phyloP scores from a whole-genome alignment of 2,888 invertebrate genomes.

The Rhagophthalmus giganteus region DNA sequence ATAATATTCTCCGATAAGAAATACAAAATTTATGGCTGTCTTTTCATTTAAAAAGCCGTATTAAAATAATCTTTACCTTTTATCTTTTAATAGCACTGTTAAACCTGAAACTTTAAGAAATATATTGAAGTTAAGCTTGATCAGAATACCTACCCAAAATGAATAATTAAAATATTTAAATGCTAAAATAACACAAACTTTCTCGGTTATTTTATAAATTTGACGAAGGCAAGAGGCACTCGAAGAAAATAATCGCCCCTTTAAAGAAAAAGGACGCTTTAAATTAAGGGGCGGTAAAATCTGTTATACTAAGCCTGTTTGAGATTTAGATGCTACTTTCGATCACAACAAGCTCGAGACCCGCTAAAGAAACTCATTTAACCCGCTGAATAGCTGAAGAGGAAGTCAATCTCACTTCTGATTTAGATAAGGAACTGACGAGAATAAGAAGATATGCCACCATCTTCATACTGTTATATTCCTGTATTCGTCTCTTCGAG shows the following conservation, averaged over 20 bases:
- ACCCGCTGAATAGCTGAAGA: slow-evolving; percentile 35
- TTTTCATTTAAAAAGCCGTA: slow-evolving; percentile 21
- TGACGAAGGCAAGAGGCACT: slow-evolving; percentile 1
- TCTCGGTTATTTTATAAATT: slow-evolving; percentile 11
- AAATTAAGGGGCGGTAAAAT: slow-evolving; percentile 20
- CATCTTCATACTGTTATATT: slow-evolving; percentile 30
- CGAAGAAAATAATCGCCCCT: too few relatives aligned
- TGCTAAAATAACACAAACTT: slow-evolving; percentile 15
- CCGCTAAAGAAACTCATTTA: slow-evolving; percentile 36
- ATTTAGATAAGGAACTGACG: slow-evolving; percentile 37
- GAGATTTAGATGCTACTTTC: slow-evolving; percentile 28
- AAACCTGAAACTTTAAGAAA: slow-evolving; percentile 19
- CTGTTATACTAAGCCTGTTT: slow-evolving; percentile 17
- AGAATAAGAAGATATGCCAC: slow-evolving; percentile 31
- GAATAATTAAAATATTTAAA: slow-evolving; percentile 23
- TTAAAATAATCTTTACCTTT: slow-evolving; percentile 24
- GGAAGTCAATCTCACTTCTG: slow-evolving; percentile 35
- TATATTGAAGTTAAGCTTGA: slow-evolving; percentile 14
- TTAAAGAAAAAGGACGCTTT: slow-evolving; percentile 12
- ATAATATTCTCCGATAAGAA: slow-evolving; percentile 19
- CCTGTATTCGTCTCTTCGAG: slow-evolving; percentile 21
- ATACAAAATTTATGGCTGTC: slow-evolving; percentile 22
- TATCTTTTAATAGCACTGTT: slow-evolving; percentile 20
- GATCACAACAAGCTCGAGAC: slow-evolving; percentile 28
- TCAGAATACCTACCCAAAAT: slow-evolving; percentile 11